Conservation (phyloP, 2,888 invertebrate genomes). For the Pasiphila rectangulata region DNA sequence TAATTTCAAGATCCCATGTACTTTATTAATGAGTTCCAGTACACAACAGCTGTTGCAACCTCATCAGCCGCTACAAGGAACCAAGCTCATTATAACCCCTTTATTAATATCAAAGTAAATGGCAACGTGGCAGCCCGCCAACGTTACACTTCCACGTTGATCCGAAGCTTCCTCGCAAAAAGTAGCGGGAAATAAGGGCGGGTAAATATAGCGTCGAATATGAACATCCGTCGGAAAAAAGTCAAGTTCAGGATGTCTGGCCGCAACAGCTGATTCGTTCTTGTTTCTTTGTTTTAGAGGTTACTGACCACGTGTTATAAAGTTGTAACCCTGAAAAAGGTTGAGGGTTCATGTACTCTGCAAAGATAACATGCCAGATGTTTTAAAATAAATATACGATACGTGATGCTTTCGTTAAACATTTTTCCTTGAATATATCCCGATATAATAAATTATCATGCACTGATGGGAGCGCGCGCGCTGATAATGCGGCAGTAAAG, state of each 20-base stretch:
- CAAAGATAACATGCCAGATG: background rate
- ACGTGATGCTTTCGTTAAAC: too few relatives aligned
- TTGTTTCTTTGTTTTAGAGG: background rate
- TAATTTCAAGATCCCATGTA: background rate
- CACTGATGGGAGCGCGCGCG: too few relatives aligned
- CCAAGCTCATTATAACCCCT: conserved; percentile 9
- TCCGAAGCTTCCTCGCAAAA: conserved; percentile 20
- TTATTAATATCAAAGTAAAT: conserved; percentile 26
- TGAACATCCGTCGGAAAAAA: conserved; percentile 20
- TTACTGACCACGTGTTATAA: background rate
- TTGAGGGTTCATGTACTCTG: background rate
- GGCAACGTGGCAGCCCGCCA: conserved; percentile 28
- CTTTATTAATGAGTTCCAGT: background rate
- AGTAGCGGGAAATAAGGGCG: conserved; percentile 7
- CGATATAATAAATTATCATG: too few relatives aligned
- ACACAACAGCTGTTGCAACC: conserved; percentile 3
- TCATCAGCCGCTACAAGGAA: conserved; percentile 5
- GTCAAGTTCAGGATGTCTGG: conserved; percentile 17
- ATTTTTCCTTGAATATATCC: too few relatives aligned
- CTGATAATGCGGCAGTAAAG: too few relatives aligned
- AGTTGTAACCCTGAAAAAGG: background rate
- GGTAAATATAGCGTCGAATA: conserved; percentile 22
- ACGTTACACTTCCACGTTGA: conserved; percentile 15
- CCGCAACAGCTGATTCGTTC: background rate
- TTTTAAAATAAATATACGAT: background rate